phyloP scores from a whole-genome alignment of 1,140 invertebrate species.

The Aphis craccivora region DNA sequence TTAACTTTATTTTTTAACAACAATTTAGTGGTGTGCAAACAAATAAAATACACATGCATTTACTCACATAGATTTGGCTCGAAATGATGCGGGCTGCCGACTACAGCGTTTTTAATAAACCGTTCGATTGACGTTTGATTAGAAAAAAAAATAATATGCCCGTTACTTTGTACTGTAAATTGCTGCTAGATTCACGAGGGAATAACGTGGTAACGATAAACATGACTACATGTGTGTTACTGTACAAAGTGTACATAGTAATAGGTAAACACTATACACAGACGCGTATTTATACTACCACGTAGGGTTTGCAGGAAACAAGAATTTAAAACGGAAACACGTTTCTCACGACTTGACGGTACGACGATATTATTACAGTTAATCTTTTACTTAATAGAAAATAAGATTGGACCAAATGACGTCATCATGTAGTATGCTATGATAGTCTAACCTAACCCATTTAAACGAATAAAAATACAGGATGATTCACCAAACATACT shows the following conservation, averaged over 20 bases:
- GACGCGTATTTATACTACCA: not conserved
- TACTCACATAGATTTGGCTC: too few species aligned
- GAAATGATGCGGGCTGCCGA: not conserved
- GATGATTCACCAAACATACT: too few species aligned
- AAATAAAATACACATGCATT: not conserved
- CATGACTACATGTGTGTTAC: not conserved
- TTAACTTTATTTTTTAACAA: too few species aligned
- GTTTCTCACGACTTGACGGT: not conserved
- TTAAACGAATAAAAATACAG: too few species aligned
- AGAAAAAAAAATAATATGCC: not conserved
- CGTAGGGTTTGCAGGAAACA: not conserved
- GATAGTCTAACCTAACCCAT: too few species aligned
- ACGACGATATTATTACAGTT: too few species aligned
- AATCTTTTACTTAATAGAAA: not conserved
- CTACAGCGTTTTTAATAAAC: not conserved
- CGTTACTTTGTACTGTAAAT: not conserved
- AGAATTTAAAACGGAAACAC: not conserved
- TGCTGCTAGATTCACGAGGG: not conserved
- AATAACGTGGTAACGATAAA: not conserved
- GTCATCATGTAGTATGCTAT: not conserved
- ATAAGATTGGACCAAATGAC: not conserved
- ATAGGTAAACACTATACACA: too few species aligned
- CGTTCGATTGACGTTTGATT: conserved; percentile 18
- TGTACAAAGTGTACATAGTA: not conserved
- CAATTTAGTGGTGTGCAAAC: not conserved